Evolutionary conservation across 35 echinoderm and acorn worm genomes (phyloP).

Genomic region (Lytechinus pictus): DNA sequence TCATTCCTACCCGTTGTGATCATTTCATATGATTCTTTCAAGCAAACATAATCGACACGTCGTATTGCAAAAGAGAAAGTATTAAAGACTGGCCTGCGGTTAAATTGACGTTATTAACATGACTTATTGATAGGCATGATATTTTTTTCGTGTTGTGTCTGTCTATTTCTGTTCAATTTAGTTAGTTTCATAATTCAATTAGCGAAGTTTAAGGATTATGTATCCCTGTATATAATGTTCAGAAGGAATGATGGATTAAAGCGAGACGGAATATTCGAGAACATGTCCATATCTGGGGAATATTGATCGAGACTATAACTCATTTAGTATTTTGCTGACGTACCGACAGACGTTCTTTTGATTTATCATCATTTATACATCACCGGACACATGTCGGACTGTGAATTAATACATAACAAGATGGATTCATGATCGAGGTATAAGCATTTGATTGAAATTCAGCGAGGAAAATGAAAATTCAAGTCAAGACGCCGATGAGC

Average conservation of each 20-base stretch:
- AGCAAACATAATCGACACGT: neutral
- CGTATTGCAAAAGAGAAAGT: neutral
- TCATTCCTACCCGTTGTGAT: neutral
- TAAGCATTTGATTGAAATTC: neutral
- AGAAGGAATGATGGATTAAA: neutral
- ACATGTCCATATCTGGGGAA: neutral
- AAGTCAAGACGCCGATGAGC: neutral
- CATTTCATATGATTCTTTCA: conserved; percentile 1
- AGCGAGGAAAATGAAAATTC: neutral
- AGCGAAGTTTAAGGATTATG: neutral
- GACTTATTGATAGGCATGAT: neutral
- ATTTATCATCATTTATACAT: conserved; percentile 15
- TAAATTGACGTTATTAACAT: neutral
- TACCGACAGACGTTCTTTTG: neutral
- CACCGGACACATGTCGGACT: neutral
- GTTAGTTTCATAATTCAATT: neutral
- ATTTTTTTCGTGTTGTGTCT: neutral
- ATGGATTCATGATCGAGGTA: neutral
- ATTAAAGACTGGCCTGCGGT: neutral
- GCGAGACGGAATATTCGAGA: neutral
- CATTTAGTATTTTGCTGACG: neutral
- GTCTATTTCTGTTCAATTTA: neutral
- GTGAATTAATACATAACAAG: conserved; percentile 6
- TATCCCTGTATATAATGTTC: neutral
- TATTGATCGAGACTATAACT: neutral